Percentiles rank a stretch among this genome's conserved stretches.
Evolutionary conservation across 2,797 vertebrate genomes (phyloP).

Genomic region (Melanogrammus aeglefinus): DNA sequence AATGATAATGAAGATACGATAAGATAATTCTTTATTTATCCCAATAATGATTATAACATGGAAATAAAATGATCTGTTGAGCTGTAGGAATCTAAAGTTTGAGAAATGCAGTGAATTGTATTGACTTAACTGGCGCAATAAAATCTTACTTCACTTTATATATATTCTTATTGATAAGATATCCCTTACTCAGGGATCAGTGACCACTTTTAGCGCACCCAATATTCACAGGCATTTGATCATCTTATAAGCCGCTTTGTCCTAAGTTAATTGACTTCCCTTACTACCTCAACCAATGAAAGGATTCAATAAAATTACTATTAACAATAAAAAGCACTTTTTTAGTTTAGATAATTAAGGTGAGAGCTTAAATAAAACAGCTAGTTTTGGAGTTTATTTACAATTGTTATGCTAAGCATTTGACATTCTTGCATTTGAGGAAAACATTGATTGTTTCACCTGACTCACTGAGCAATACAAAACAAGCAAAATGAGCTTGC

Average conservation of each 20-base stretch:
- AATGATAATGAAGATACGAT: background rate
- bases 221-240: background rate
- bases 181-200: background rate
- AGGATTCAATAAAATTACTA: background rate
- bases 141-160: background rate
- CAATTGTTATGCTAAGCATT: background rate
- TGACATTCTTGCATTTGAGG: background rate
- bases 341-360: too few species aligned
- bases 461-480: background rate
- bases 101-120: too few species aligned
- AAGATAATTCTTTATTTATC: background rate
- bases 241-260: background rate
- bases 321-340: background rate
- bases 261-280: background rate
- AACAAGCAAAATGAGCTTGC: background rate
- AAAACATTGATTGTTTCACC: background rate
- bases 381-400: background rate
- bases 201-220: background rate
- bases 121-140: background rate
- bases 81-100: too few species aligned
- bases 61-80: too few species aligned
- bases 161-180: background rate
- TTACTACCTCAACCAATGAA: background rate
- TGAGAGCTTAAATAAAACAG: background rate
- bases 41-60: too few species aligned